These are phyloP conservation scores for Spodoptera exigua DNA, from an alignment of 2,888 invertebrate genomes.

Conservation along the genomic window DNA sequence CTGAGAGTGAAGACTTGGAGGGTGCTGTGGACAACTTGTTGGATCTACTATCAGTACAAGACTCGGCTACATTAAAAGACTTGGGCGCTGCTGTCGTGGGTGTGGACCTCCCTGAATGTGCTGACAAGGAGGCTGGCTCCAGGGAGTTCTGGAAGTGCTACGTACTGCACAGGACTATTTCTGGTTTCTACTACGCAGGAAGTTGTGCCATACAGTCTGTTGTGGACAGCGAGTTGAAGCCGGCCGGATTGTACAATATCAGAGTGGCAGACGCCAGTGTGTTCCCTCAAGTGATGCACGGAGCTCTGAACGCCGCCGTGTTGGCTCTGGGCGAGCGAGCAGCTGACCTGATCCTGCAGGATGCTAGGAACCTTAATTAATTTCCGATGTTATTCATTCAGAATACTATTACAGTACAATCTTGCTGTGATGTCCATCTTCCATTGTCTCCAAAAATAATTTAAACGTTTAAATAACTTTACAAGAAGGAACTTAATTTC, in stretches of 20 bases:
- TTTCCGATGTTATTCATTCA: too few species aligned
- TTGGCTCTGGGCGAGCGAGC: constrained; percentile 18
- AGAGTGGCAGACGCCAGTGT: constrained; percentile 61
- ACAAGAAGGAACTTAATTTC: not conserved
- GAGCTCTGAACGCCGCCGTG: constrained; percentile 87
- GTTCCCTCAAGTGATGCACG: constrained; percentile 85
- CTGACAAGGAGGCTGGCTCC: constrained; percentile 26
- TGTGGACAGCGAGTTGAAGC: constrained; percentile 88
- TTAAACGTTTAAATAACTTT: not conserved
- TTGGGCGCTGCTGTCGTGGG: constrained; percentile 51
- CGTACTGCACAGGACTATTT: constrained; percentile 78
- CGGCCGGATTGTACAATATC: constrained; percentile 50
- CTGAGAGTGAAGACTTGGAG: constrained; percentile 31
- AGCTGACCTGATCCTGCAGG: constrained; percentile 7
- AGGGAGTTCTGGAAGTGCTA: constrained; percentile 63
- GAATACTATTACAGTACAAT: too few species aligned
- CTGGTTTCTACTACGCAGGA: constrained; percentile 91
- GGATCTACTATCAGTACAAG: constrained; percentile 44
- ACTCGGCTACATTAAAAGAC: constrained; percentile 45
- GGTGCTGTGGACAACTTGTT: constrained; percentile 24
- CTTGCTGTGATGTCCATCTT: too few species aligned
- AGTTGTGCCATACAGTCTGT: constrained; percentile 94
- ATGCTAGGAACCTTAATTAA: not conserved
- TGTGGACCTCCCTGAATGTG: constrained; percentile 53
- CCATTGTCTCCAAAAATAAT: too few species aligned